These are phyloP conservation scores for Matsumurasca onukii DNA, from an alignment of 1,140 invertebrate species.

Conservation along the genomic window DNA sequence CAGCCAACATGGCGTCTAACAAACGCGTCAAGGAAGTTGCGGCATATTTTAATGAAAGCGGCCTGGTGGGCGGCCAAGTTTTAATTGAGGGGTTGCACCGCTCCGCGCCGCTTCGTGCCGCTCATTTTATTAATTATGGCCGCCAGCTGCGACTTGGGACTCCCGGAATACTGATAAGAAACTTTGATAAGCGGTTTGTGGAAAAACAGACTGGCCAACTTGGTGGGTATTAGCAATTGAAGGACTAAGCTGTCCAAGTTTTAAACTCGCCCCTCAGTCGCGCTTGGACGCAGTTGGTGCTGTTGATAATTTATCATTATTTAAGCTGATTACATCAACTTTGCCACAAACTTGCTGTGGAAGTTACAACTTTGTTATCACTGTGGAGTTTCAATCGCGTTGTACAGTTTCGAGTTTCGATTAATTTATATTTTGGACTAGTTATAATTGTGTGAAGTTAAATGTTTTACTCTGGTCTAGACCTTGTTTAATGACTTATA, in stretches of 20 bases:
- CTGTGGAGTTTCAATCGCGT: no score
- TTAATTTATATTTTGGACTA: no score
- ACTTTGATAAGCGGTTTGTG: conserved; percentile 21
- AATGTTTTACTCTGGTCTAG: no score
- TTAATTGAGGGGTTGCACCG: conserved; percentile 44
- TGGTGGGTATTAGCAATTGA: conserved; percentile 20
- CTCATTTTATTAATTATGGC: conserved; percentile 44
- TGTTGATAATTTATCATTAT: neutral
- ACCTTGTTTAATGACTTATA: no score
- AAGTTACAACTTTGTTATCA: no score
- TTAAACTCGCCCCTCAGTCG: conserved; percentile 1
- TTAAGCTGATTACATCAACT: neutral
- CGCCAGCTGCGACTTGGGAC: conserved; percentile 31
- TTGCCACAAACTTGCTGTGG: neutral
- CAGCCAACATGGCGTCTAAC: conserved; percentile 33
- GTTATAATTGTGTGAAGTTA: no score
- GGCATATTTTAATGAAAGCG: conserved; percentile 43
- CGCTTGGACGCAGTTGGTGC: neutral
- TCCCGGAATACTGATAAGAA: conserved; percentile 29
- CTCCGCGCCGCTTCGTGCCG: conserved; percentile 39
- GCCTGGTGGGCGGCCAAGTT: conserved; percentile 36
- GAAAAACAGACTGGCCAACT: conserved; percentile 15
- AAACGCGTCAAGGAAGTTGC: conserved; percentile 38
- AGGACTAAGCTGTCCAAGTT: neutral
- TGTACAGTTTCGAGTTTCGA: no score